Base-by-base conservation (phyloP, 2,113 vertebrate genomes). In the Platichthys flesus region DNA sequence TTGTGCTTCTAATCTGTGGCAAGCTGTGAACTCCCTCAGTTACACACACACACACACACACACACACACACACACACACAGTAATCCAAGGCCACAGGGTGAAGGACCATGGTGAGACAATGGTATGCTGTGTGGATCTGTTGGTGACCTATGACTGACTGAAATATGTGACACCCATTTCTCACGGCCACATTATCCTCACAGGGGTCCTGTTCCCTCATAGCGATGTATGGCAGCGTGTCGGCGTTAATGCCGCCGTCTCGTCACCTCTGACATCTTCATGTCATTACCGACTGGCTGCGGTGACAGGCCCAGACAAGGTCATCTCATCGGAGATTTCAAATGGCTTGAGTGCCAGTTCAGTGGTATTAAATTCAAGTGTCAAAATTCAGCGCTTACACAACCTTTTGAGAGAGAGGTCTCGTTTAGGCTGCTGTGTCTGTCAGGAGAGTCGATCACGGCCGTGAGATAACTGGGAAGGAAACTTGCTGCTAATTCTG, bases 401-500 rank as follows among this genome's bases (percentile, higher is more conserved):
- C 47, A 64, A 62, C 49, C 42, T 52, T 60, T 40, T 54, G 20
- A 14, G 57, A 58, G 12, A 2, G 12, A 3, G 12, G 28, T 68
- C 21, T 78, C 67, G 66, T 73, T 78, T 70, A 31, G 70, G 67
- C 55, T 59, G 59, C 58, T 42, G 40, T 62, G 37, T 51, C 66
- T 57, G 70, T 79, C 61, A 55, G 47, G n/a, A 79, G 37, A 57
- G 55, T 63, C 75, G 67, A 80, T 78, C 76, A 45, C 45, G 51
- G 61, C 40, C 56, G 5, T 3, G 47, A 79, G 67, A 85, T 79
- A 80, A 81, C 75, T 61, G 77, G 5, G 42, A 77, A 23, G 57
- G 51, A 78, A 78, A 85, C 61, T 47, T 42, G 26, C 64, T 70
- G 61, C 87, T 83, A 85, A 85, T 85, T 83, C 69, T 60, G 67